Evolutionary conservation across 2,113 vertebrate genomes (phyloP).

Genomic region (Leucopternis melanops): DNA sequence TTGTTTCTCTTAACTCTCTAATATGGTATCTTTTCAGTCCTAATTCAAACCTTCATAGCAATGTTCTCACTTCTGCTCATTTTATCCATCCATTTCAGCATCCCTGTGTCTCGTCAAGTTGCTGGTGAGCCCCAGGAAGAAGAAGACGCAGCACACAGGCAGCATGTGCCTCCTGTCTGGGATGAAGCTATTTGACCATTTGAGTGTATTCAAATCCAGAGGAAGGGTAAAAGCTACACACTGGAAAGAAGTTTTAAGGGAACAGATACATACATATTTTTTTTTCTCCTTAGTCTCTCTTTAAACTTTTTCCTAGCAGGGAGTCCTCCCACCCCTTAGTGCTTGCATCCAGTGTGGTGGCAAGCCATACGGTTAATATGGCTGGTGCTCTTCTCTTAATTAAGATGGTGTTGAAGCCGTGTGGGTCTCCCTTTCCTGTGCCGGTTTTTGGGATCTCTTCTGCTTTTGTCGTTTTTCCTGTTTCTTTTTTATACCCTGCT

Average conservation of each 20-base stretch:
- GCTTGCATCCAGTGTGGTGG: background rate
- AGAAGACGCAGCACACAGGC: accelerated
- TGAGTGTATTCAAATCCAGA: background rate
- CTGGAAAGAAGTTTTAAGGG: background rate
- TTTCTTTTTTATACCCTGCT: background rate
- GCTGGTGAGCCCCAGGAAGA: background rate
- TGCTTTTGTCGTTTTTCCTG: background rate
- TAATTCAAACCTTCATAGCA: background rate
- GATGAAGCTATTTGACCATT: background rate
- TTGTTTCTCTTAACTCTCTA: background rate
- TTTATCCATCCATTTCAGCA: background rate
- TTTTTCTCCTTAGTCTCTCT: background rate
- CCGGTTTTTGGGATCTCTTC: background rate
- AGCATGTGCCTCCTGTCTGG: background rate
- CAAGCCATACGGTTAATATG: background rate
- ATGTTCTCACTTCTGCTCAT: accelerated
- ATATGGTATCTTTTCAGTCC: background rate
- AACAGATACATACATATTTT: background rate
- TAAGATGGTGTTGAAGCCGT: background rate
- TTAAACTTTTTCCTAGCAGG: background rate
- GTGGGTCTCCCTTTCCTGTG: background rate
- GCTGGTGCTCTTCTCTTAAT: background rate
- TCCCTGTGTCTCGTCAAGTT: background rate
- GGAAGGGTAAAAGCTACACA: background rate
- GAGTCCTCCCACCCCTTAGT: background rate